These are phyloP conservation scores for Gobius niger DNA, from an alignment of 2,113 vertebrate genomes.

Conservation along the genomic window DNA sequence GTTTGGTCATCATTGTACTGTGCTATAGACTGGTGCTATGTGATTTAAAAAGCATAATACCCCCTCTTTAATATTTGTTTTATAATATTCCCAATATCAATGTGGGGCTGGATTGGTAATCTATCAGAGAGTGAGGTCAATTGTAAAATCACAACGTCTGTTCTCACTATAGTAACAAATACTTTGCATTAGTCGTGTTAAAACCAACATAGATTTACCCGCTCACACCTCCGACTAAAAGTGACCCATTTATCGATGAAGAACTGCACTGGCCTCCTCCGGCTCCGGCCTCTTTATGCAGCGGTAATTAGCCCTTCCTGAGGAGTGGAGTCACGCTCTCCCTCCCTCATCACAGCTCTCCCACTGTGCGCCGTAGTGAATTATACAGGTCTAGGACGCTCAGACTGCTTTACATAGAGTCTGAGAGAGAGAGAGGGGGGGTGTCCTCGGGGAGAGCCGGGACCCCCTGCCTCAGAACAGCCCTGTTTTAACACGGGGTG, in stretches of 20 bases:
- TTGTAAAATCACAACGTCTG: too few relatives aligned
- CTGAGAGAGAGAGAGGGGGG: background rate
- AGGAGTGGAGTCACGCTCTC: background rate
- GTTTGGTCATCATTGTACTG: too few relatives aligned
- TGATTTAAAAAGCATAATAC: too few relatives aligned
- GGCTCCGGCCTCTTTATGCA: background rate
- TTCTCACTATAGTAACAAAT: too few relatives aligned
- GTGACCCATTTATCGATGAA: background rate
- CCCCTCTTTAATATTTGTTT: too few relatives aligned
- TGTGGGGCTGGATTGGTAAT: too few relatives aligned
- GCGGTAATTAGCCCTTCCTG: background rate
- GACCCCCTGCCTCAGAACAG: slow-evolving; percentile 3
- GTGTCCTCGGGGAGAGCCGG: background rate
- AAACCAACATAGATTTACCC: background rate
- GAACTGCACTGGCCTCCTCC: background rate
- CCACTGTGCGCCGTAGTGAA: slow-evolving; percentile 16
- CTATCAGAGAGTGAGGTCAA: too few relatives aligned
- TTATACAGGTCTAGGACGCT: slow-evolving; percentile 18
- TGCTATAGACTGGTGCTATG: too few relatives aligned
- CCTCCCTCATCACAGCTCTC: slow-evolving; percentile 14
- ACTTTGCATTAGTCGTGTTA: too few relatives aligned
- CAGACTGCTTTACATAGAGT: slow-evolving; percentile 16
- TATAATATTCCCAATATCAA: too few relatives aligned
- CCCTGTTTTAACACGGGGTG: slow-evolving; percentile 1
- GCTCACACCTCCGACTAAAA: background rate